These are phyloP conservation scores for Apis mellifera DNA, from an alignment of 1,140 invertebrate species.

Conservation along the genomic window Amel_HAv3.1 CM009931.2:22036001-22036500, in stretches of 20 bases:
- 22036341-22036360: slow-evolving; percentile 6
- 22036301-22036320: slow-evolving; percentile 1
- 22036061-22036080: slow-evolving; percentile 12
- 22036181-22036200: neutral
- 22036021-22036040: neutral
- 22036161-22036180: slow-evolving; percentile 6
- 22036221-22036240: neutral
- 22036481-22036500: too few relatives aligned
- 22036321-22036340: neutral
- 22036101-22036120: neutral
- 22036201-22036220: neutral
- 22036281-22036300: slow-evolving; percentile 1
- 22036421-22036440: neutral
- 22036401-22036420: neutral
- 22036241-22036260: slow-evolving; percentile 38
- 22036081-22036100: neutral
- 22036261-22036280: slow-evolving; percentile 41
- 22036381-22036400: slow-evolving; percentile 19
- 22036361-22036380: slow-evolving; percentile 39
- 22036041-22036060: neutral
- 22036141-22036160: neutral
- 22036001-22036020: slow-evolving; percentile 1
- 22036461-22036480: neutral
- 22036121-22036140: neutral
- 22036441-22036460: neutral